These are phyloP conservation scores for Incurvaria masculella DNA, from an alignment of 2,888 invertebrate species.

Conservation along the genomic window DNA sequence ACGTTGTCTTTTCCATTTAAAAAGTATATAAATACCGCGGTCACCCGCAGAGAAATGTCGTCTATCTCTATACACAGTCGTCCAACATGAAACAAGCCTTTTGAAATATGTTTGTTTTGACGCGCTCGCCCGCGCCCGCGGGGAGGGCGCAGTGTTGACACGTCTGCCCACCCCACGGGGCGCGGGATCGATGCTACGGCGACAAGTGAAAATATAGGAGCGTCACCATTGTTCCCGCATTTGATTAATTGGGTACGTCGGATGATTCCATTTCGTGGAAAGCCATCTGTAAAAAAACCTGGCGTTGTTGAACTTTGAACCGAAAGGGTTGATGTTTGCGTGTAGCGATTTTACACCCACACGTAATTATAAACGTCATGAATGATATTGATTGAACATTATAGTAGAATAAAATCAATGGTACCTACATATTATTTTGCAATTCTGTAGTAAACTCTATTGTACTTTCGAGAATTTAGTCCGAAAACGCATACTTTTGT, in stretches of 20 bases:
- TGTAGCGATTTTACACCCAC: too few species aligned
- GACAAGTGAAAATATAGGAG: constrained; percentile 39
- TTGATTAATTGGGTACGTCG: constrained; percentile 49
- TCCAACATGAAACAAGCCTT: constrained; percentile 36
- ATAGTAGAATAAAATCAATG: too few species aligned
- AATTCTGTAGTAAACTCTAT: too few species aligned
- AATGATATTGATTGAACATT: too few species aligned
- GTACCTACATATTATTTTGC: too few species aligned
- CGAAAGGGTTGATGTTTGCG: too few species aligned
- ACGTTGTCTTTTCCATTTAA: background rate
- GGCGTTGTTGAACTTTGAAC: too few species aligned
- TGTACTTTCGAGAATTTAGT: too few species aligned
- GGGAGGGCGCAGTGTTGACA: constrained; percentile 33
- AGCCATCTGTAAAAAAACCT: too few species aligned
- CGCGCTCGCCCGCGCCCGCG: constrained; percentile 37
- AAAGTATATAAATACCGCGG: background rate
- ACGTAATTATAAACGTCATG: too few species aligned
- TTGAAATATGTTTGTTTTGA: constrained; percentile 51
- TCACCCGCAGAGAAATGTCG: background rate
- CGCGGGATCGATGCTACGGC: constrained; percentile 34
- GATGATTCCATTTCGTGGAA: constrained; percentile 15
- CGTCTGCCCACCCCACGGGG: constrained; percentile 49
- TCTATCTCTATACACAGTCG: constrained; percentile 23
- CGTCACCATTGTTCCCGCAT: constrained; percentile 37
- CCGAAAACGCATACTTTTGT: too few species aligned